Conservation (phyloP, 1,140 invertebrate species). For the Lasioglossum baleicum region DNA sequence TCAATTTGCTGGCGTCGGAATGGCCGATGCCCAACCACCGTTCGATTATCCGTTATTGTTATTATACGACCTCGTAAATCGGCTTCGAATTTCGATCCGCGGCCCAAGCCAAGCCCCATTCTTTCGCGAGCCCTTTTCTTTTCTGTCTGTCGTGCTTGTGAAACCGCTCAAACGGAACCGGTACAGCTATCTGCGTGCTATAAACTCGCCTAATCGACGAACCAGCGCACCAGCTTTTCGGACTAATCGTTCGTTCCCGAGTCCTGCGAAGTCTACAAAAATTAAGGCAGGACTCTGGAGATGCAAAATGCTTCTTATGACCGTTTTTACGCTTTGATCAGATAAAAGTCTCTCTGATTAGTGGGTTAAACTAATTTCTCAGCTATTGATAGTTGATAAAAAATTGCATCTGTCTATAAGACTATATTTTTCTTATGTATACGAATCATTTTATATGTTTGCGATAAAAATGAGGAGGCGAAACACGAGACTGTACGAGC, state of each 20-base stretch:
- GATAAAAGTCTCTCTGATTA: too few species aligned
- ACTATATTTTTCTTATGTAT: too few species aligned
- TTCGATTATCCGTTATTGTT: conserved; percentile 54
- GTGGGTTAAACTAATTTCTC: too few species aligned
- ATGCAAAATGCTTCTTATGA: too few species aligned
- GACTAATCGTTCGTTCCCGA: conserved; percentile 32
- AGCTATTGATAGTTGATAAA: too few species aligned
- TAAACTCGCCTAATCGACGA: too few species aligned
- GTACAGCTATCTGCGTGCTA: neutral
- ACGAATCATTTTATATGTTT: too few species aligned
- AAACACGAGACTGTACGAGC: too few species aligned
- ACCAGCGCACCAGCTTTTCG: neutral
- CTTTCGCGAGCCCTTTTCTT: neutral
- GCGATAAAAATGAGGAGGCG: too few species aligned
- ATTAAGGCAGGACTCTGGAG: too few species aligned
- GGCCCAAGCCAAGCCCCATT: conserved; percentile 1
- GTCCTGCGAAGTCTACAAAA: neutral
- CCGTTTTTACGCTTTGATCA: neutral
- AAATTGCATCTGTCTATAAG: too few species aligned
- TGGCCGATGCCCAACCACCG: conserved; percentile 26
- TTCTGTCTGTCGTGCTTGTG: neutral
- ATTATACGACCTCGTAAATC: conserved; percentile 42
- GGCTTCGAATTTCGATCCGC: conserved; percentile 40
- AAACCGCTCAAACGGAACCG: conserved; percentile 31
- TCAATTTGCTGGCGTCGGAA: conserved; percentile 37